Percentiles rank a stretch among this genome's conserved stretches.
phyloP scores from a whole-genome alignment of 2,113 vertebrate genomes.

The Emydocephalus ijimae region DNA sequence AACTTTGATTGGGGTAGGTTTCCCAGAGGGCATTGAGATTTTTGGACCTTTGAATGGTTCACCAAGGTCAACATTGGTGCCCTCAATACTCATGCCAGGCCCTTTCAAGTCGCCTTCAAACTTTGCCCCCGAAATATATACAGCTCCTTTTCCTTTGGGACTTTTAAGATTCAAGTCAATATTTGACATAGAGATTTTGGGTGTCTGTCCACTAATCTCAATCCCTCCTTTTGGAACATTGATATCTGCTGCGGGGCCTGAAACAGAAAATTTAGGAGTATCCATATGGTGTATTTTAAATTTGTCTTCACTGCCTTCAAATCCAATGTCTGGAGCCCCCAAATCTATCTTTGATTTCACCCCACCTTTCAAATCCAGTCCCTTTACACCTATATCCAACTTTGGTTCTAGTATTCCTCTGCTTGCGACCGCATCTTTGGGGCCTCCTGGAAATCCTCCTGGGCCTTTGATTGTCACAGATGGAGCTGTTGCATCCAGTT shows the following conservation, averaged over 20 bases:
- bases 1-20: slow-evolving; percentile 44
- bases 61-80: background rate
- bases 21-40: slow-evolving; percentile 40
- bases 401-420: background rate
- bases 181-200: slow-evolving; percentile 68
- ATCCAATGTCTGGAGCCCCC: fast-evolving
- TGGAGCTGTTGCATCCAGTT: slow-evolving; percentile 1
- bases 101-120: slow-evolving; percentile 51
- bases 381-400: slow-evolving; percentile 32
- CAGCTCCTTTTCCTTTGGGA: slow-evolving; percentile 53
- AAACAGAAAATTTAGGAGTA: slow-evolving; percentile 53
- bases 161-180: slow-evolving; percentile 64
- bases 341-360: background rate
- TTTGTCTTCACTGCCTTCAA: slow-evolving; percentile 32
- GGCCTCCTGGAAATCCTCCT: slow-evolving; percentile 42
- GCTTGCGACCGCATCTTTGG: background rate
- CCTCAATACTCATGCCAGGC: slow-evolving; percentile 49
- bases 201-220: slow-evolving; percentile 50
- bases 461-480: background rate
- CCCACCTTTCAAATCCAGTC: slow-evolving; percentile 10
- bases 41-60: slow-evolving; percentile 38
- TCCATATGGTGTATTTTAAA: slow-evolving; percentile 50
- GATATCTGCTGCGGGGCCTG: slow-evolving; percentile 11
- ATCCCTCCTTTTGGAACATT: slow-evolving; percentile 38
- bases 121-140: slow-evolving; percentile 8